Percentiles rank a stretch among this genome's conserved stretches.
phyloP scores from a whole-genome alignment of 2,113 vertebrate genomes.

The Gnathonemus longibarbis region DNA sequence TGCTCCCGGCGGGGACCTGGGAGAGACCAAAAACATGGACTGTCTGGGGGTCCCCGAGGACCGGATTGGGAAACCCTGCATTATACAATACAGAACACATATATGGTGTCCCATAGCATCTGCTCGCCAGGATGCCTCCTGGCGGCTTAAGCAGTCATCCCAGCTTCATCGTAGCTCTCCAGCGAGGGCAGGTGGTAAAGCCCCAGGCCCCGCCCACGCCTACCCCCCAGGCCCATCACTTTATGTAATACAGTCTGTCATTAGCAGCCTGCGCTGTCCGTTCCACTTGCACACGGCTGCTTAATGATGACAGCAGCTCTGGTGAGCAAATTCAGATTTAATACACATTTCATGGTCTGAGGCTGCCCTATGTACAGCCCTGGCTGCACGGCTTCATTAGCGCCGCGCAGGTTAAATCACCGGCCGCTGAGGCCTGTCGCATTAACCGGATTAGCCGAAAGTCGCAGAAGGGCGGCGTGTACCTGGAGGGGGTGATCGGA shows the following conservation, averaged over 20 bases:
- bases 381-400: not conserved
- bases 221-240: not conserved
- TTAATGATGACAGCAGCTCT: not conserved
- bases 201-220: not conserved
- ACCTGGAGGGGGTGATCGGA: not conserved
- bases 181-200: not conserved
- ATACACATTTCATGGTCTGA: not conserved
- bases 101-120: not conserved
- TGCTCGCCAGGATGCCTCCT: not conserved
- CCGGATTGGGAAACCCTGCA: not conserved
- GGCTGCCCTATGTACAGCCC: conserved; percentile 14
- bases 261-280: not conserved
- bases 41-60: not conserved
- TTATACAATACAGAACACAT: not conserved
- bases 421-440: not conserved
- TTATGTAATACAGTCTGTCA: not conserved
- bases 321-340: conserved; percentile 5
- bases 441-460: not conserved
- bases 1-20: not conserved
- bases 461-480: not conserved
- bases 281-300: not conserved
- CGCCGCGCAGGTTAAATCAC: not conserved
- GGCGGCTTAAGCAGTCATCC: not conserved
- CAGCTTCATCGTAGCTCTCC: not conserved
- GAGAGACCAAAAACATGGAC: not conserved